Evolutionary conservation across 2,888 invertebrate species (phyloP), one percentile per base, ranked within the genome.

Genomic region (Cotesia congregata): DNA sequence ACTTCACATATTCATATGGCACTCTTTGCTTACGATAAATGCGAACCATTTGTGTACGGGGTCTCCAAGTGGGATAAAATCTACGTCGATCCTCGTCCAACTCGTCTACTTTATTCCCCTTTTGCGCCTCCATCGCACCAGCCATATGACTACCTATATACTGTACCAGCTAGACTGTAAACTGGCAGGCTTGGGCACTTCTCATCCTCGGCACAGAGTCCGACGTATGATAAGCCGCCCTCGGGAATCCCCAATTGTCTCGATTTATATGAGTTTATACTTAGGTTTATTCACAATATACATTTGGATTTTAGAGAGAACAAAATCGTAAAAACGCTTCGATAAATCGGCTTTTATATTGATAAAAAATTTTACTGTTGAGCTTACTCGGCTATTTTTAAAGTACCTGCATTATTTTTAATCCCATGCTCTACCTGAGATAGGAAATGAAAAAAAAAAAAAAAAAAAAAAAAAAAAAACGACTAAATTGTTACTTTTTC

Each of bases 11-110:
- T 88, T 87, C 86, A 86, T 87, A 85, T 83, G 78, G 81, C 77
- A 81, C 83, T 86, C 86, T 87, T 86, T 88, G 84, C 85, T 86
- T 83, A 86, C 86, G 87, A 88, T 88, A 86, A 88, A 86, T 62
- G 73, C 82, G 80, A 82, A 83, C 86, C 86, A 88, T 88, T 88
- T 88, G 87, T 87, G 87, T 87, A 84, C 80, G 82, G 85, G 85
- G 84, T 83, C 81, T 84, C 82, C 61, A 77, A 76, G 82, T 76
- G 80, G 82, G 83, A 84, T 85, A 82, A 85, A 86, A 85, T 82
- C 83, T 83, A 79, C 77, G 78, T 72, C 71, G 75, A 79, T 80
- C 79, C 80, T 67, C 78, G 75, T 76, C 77, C 80, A 78, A 79
- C 76, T 62, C 72, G 61, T 77, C 69, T 50, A 62, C 62, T 62